Percentiles rank a stretch among this genome's conserved stretches.
Conservation (phyloP, 2,888 invertebrate species). For the Capitulum mitella region DNA sequence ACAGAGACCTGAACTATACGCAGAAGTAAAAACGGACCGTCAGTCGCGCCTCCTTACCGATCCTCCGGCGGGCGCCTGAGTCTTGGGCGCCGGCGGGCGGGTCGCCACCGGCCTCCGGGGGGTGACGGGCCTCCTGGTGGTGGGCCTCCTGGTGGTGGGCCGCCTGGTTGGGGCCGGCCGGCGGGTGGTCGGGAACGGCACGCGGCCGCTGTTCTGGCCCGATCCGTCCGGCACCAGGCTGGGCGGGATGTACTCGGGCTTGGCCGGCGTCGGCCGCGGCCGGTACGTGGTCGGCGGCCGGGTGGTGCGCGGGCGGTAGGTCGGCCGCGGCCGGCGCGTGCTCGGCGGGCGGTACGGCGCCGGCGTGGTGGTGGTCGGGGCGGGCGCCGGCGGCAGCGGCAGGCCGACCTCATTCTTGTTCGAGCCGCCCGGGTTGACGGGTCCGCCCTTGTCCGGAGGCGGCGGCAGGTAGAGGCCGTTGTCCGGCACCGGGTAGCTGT, state of each 20-base stretch:
- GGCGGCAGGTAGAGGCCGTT: conserved; percentile 21
- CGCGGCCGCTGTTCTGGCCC: background rate
- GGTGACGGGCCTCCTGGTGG: background rate
- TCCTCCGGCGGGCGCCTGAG: background rate
- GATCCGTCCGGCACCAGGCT: background rate
- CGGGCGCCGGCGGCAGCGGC: background rate
- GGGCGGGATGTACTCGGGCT: background rate
- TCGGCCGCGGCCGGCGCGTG: background rate
- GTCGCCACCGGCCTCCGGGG: background rate
- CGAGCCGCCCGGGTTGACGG: background rate
- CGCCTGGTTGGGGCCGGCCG: background rate
- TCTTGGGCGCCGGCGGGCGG: too few relatives aligned
- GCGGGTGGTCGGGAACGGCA: background rate
- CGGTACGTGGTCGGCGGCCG: background rate
- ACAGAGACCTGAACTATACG: too few relatives aligned
- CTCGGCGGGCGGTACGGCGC: background rate
- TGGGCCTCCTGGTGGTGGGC: background rate
- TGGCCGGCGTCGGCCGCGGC: background rate
- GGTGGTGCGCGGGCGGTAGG: background rate
- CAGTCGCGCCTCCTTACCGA: too few relatives aligned
- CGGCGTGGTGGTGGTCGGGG: background rate
- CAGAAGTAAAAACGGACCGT: too few relatives aligned
- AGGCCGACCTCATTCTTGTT: background rate
- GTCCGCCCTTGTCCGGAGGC: conserved; percentile 1
- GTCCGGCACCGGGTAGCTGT: conserved; percentile 6